Conservation (phyloP, 1,140 invertebrate genomes). For the Aporrectodea caliginosa region DNA sequence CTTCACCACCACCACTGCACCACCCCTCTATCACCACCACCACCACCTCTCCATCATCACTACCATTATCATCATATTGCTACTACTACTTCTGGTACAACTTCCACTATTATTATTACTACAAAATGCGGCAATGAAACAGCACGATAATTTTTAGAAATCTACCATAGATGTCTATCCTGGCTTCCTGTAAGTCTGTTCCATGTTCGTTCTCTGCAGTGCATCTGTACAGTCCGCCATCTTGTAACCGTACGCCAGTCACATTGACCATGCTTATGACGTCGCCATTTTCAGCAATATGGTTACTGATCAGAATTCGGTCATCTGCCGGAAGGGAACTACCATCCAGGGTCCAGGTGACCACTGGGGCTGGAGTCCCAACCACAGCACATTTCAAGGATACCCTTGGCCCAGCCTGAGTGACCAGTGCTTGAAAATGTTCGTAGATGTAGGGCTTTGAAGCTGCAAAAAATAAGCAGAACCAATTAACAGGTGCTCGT, state of each 20-base stretch:
- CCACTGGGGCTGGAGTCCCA: conserved; percentile 84
- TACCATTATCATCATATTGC: too few relatives aligned
- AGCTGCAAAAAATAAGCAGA: too few relatives aligned
- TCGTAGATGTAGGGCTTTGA: not conserved
- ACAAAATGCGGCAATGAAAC: too few relatives aligned
- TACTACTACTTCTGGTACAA: too few relatives aligned
- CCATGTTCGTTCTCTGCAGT: conserved; percentile 80
- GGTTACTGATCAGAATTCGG: conserved; percentile 73
- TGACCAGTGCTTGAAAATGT: not conserved
- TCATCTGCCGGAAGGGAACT: conserved; percentile 62
- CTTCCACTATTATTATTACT: too few relatives aligned
- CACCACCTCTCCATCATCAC: too few relatives aligned
- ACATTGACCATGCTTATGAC: conserved; percentile 93
- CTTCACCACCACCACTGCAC: too few relatives aligned
- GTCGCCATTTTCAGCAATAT: conserved; percentile 81
- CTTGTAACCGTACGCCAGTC: conserved; percentile 77
- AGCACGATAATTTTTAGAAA: too few relatives aligned
- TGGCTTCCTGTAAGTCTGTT: conserved; percentile 70
- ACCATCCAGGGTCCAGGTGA: conserved; percentile 88
- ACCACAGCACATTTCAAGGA: conserved; percentile 79
- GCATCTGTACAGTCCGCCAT: conserved; percentile 87
- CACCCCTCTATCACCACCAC: too few relatives aligned
- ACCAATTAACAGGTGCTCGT: too few relatives aligned
- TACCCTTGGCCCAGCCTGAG: conserved; percentile 57
- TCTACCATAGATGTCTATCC: conserved; percentile 87